Evolutionary conservation across 2,888 invertebrate species (phyloP).

Genomic region (Tricholauxania praeusta): DNA sequence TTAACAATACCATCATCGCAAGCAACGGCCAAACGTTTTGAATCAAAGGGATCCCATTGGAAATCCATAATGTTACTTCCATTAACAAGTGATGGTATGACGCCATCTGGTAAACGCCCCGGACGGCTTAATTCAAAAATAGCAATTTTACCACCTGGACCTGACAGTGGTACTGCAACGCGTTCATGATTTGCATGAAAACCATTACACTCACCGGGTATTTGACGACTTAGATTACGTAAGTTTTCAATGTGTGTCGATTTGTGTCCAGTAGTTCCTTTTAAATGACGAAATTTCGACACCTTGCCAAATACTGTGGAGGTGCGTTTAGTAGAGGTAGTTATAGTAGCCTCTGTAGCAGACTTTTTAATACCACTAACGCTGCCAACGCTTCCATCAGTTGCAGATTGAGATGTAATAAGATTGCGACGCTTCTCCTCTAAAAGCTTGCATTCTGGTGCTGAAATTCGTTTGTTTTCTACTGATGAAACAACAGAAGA

Average conservation of each 20-base stretch:
- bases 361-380: slow-evolving; percentile 64
- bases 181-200: slow-evolving; percentile 90
- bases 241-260: slow-evolving; percentile 93
- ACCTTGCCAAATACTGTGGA: slow-evolving; percentile 90
- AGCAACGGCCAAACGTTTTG: slow-evolving; percentile 83
- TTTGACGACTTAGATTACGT: slow-evolving; percentile 88
- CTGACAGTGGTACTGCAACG: slow-evolving; percentile 90
- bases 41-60: slow-evolving; percentile 93
- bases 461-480: slow-evolving; percentile 63
- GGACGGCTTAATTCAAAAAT: slow-evolving; percentile 85
- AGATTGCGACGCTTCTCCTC: slow-evolving; percentile 61
- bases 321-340: slow-evolving; percentile 81
- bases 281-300: slow-evolving; percentile 92
- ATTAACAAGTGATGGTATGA: slow-evolving; percentile 89
- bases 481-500: slow-evolving; percentile 58
- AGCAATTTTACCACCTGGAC: slow-evolving; percentile 91
- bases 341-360: slow-evolving; percentile 66
- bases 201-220: slow-evolving; percentile 94
- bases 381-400: slow-evolving; percentile 56
- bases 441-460: slow-evolving; percentile 62
- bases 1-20: slow-evolving; percentile 90
- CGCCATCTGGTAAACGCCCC: slow-evolving; percentile 83
- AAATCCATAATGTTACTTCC: slow-evolving; percentile 92
- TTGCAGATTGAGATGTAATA: slow-evolving; percentile 33
- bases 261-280: slow-evolving; percentile 91